Percentiles rank a stretch among this genome's conserved stretches.
These are phyloP conservation scores for Smittia aterrima DNA, from an alignment of 2,888 invertebrate genomes.

Conservation along the genomic window DNA sequence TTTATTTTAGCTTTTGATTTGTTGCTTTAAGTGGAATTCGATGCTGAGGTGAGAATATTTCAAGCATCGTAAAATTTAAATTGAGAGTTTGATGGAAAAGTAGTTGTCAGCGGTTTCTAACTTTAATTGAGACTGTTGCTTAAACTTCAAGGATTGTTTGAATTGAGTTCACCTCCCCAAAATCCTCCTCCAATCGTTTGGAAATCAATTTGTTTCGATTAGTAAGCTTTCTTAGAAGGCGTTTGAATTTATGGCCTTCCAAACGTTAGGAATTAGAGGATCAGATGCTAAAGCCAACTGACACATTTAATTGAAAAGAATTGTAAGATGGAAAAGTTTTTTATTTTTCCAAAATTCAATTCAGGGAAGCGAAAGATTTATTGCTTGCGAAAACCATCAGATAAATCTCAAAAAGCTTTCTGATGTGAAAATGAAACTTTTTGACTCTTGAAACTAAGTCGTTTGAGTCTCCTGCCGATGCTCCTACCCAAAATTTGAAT, in stretches of 20 bases:
- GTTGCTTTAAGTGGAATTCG: neutral
- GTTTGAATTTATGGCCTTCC: neutral
- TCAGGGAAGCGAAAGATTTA: neutral
- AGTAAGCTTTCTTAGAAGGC: neutral
- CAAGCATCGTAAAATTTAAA: too few relatives aligned
- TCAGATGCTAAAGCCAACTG: neutral
- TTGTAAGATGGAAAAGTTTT: neutral
- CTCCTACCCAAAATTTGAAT: too few relatives aligned
- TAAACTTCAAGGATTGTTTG: too few relatives aligned
- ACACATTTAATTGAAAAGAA: conserved; percentile 11
- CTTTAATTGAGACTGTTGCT: too few relatives aligned
- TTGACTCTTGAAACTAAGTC: neutral
- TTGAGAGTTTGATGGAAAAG: neutral
- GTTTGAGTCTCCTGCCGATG: too few relatives aligned
- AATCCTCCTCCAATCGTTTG: too few relatives aligned
- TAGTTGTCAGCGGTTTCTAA: neutral
- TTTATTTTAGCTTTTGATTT: neutral
- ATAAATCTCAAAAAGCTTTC: neutral
- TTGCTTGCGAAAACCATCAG: neutral
- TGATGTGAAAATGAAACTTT: neutral
- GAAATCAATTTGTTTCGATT: conserved; percentile 11
- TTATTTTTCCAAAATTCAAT: neutral
- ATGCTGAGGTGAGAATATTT: too few relatives aligned
- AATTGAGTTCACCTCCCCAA: too few relatives aligned
- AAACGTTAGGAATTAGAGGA: neutral